Conservation (phyloP, 2,797 vertebrate genomes). For the Peromyscus melanophrys region DNA sequence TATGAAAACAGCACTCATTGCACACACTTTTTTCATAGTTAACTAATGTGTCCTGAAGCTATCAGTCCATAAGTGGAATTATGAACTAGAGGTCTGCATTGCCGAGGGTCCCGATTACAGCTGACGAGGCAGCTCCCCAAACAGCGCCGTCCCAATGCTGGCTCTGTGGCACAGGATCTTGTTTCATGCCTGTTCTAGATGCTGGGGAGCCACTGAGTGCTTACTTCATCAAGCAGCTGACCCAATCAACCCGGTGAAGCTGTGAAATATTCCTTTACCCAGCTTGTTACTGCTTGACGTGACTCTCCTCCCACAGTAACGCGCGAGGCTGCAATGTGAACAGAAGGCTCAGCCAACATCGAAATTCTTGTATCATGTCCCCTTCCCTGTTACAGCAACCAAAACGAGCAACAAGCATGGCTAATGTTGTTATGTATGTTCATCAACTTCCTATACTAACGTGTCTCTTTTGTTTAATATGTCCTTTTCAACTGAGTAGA, state of each 20-base stretch:
- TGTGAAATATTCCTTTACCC: constrained; percentile 15
- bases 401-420: not conserved
- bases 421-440: not conserved
- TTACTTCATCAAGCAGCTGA: not conserved
- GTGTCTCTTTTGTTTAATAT: not conserved
- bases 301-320: not conserved
- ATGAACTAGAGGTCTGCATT: not conserved
- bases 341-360: not conserved
- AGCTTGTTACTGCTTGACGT: not conserved
- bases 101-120: not conserved
- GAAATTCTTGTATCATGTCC: not conserved
- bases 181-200: not conserved
- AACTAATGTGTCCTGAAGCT: not conserved
- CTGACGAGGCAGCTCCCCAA: not conserved
- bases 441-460: constrained; percentile 47
- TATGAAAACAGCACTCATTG: not conserved
- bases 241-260: not conserved
- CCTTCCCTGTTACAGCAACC: not conserved
- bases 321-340: not conserved
- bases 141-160: not conserved
- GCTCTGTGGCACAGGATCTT: not conserved
- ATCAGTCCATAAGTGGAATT: not conserved
- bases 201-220: not conserved
- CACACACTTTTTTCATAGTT: constrained; percentile 7
- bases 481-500: constrained; percentile 18